phyloP scores from a whole-genome alignment of 1,140 invertebrate genomes.

The Thereuonema tuberculata region DNA sequence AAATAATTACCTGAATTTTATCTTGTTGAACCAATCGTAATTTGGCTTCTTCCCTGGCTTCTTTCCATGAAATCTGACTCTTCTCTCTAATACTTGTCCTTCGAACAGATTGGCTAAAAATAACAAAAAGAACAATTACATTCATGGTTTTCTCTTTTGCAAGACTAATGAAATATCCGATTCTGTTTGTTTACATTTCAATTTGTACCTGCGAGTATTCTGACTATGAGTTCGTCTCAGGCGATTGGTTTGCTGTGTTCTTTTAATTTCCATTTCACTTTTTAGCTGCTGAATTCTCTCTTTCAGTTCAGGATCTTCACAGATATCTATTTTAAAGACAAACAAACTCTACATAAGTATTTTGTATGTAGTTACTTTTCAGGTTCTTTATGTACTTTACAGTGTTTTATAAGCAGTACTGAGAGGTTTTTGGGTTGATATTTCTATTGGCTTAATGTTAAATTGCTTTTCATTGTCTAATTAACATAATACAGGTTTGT shows the following conservation, averaged over 20 bases:
- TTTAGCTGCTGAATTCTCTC: constrained; percentile 75
- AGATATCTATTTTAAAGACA: constrained; percentile 58
- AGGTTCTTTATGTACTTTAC: too few relatives aligned
- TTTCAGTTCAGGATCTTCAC: constrained; percentile 85
- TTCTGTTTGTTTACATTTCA: too few relatives aligned
- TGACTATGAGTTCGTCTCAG: constrained; percentile 27
- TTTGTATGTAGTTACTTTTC: too few relatives aligned
- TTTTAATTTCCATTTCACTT: constrained; percentile 72
- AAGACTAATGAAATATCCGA: not conserved
- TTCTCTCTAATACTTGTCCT: constrained; percentile 90
- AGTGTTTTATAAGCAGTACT: too few relatives aligned
- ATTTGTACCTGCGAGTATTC: constrained; percentile 32
- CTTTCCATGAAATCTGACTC: constrained; percentile 82
- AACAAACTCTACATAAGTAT: too few relatives aligned
- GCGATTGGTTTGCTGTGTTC: constrained; percentile 22
- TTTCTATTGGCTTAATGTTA: too few relatives aligned
- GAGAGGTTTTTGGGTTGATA: too few relatives aligned
- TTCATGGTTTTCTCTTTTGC: not conserved
- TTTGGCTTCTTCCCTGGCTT: constrained; percentile 77
- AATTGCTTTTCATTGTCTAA: too few relatives aligned
- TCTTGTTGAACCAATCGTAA: constrained; percentile 26
- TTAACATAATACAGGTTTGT: too few relatives aligned
- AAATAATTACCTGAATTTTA: not conserved
- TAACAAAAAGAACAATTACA: not conserved
- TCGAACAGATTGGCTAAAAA: constrained; percentile 68